Evolutionary conservation across 2,888 invertebrate species (phyloP), one percentile per base, ranked within the genome.

Genomic region (Tortrix viridana): DNA sequence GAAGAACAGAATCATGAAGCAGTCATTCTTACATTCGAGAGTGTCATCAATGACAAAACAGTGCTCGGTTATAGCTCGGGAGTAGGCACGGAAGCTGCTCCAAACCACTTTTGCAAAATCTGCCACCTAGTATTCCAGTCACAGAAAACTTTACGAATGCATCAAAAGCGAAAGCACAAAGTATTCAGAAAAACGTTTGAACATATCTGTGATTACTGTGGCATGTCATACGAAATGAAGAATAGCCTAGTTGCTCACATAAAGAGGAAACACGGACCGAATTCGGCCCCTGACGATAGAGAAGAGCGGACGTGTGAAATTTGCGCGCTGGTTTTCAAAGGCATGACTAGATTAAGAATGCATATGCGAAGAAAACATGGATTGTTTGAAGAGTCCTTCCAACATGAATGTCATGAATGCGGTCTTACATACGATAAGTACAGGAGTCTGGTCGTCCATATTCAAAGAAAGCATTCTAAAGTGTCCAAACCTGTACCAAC

Each of bases 361-460:
- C 92, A 92, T 56, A 91, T 90, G 90, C 71, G 85, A 26, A 75
- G 92, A 41, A 90, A 89, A 55, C 92, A 92, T 60, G 88, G 85
- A 0, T 78, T 81, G 0, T 88, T 86, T 43, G 77, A 84, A 47
- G 90, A 91, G 0, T 77, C 88, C 0, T 92, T 91, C 60, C 82
- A 82, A 60, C 81, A 86, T 55, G 75, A 77, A 0, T 92, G 92
- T 37, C 23, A 79, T 1, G 82, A 89, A 12, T 92, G 92, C 38
- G 89, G 88, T 0, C 73, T 91, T 0, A 85, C 90, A 0, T 91
- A 91, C 55, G 91, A 91, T 16, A 91, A 91, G 59, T 77, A 85
- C 63, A 82, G 85, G 60, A 91, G 92, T 69, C 71, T 92, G 3
- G 75, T 86, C 9, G 88, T 88, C 0, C 92, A 92, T 60, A 76